Evolutionary conservation across 2,797 vertebrate species (phyloP).

Genomic region (Pantherophis vulpinus): DNA sequence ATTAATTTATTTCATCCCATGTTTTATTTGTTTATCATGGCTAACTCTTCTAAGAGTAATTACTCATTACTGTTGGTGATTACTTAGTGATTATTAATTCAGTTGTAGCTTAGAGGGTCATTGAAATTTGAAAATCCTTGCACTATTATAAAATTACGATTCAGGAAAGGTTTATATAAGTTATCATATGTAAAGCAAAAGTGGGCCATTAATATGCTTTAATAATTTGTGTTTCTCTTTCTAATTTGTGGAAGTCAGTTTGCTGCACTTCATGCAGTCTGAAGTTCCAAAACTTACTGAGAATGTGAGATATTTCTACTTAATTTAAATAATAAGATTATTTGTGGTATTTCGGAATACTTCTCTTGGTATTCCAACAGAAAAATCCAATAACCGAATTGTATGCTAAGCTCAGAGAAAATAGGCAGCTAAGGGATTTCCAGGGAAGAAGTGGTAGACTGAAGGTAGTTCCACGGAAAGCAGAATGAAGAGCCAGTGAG

Average conservation of each 20-base stretch:
- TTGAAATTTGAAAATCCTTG: neutral
- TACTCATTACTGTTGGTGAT: too few species aligned
- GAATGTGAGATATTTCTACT: neutral
- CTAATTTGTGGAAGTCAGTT: neutral
- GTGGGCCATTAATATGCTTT: neutral
- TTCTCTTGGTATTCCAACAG: neutral
- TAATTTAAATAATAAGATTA: neutral
- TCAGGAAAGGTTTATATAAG: neutral
- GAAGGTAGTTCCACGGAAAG: neutral
- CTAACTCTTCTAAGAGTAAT: too few species aligned
- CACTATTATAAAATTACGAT: neutral
- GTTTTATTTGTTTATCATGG: too few species aligned
- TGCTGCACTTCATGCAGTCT: neutral
- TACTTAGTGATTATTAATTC: too few species aligned
- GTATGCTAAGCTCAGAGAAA: neutral
- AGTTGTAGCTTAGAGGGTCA: neutral
- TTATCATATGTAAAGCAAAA: neutral
- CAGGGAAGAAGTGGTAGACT: neutral
- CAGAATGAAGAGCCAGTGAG: neutral
- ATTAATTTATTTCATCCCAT: too few species aligned
- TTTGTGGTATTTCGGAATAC: neutral
- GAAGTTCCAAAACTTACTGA: neutral
- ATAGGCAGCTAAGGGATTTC: neutral
- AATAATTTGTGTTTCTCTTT: neutral
- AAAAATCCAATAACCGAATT: neutral